phyloP scores from a whole-genome alignment of 2,113 vertebrate species.

The Ursus arctos region DNA sequence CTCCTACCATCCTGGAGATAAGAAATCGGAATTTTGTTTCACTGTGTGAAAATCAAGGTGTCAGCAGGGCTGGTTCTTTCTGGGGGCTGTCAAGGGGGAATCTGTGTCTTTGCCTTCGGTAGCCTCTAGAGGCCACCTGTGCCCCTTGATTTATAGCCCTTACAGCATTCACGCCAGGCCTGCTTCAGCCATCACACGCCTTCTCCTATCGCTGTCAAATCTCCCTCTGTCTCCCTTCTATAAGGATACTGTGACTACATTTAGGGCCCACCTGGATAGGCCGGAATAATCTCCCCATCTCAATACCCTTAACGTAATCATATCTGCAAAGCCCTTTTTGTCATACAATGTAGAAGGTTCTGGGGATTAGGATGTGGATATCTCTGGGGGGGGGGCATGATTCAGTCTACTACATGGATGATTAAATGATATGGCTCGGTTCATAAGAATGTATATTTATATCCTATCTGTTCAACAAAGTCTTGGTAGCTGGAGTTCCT shows the following conservation, averaged over 20 bases:
- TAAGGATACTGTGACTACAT: background rate
- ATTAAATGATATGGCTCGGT: slow-evolving; percentile 3
- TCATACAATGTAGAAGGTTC: background rate
- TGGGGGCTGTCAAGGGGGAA: background rate
- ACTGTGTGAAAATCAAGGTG: background rate
- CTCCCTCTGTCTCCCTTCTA: background rate
- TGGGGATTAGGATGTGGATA: background rate
- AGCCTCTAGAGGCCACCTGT: background rate
- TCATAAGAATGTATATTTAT: background rate
- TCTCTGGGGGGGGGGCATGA: background rate
- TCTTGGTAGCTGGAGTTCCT: background rate
- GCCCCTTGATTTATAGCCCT: background rate
- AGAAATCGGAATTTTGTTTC: background rate
- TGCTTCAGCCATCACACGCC: background rate
- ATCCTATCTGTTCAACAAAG: background rate
- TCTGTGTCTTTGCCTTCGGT: background rate
- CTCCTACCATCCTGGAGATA: background rate
- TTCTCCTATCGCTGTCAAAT: background rate
- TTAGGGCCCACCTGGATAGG: background rate
- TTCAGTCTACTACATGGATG: background rate
- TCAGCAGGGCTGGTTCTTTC: background rate
- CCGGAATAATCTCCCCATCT: background rate
- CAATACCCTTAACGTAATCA: background rate
- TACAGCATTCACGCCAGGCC: background rate
- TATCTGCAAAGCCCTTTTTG: background rate